These are phyloP conservation scores for Leptinotarsa juncta DNA, from an alignment of 2,888 invertebrate genomes.

Conservation along the genomic window DNA sequence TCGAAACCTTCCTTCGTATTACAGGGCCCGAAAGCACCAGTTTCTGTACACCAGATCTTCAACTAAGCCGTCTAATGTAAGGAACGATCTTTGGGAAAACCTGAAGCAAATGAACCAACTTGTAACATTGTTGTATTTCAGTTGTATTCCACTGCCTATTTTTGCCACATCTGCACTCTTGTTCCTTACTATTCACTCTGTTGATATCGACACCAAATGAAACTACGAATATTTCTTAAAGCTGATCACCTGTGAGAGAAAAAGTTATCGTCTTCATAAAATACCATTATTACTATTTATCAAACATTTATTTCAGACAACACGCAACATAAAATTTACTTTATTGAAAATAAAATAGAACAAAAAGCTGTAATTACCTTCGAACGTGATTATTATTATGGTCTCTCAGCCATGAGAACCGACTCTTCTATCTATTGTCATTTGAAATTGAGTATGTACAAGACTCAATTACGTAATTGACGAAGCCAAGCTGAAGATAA, in stretches of 20 bases:
- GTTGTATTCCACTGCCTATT: too few species aligned
- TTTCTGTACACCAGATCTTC: too few species aligned
- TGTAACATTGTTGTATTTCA: too few species aligned
- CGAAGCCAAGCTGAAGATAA: constrained; percentile 29
- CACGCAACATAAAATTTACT: constrained; percentile 1
- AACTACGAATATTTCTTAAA: background rate
- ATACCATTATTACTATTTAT: background rate
- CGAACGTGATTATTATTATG: constrained; percentile 4
- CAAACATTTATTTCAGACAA: background rate
- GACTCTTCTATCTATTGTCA: constrained; percentile 12
- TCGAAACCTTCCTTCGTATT: too few species aligned
- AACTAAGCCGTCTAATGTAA: too few species aligned
- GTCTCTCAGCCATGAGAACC: constrained; percentile 5
- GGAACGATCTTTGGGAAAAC: too few species aligned
- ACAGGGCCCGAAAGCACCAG: too few species aligned
- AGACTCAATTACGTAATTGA: constrained; percentile 37
- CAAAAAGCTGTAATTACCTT: constrained; percentile 12
- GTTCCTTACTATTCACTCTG: too few species aligned
- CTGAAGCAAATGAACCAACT: too few species aligned
- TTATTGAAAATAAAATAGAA: constrained; percentile 13
- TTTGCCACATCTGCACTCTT: too few species aligned
- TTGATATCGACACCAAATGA: background rate
- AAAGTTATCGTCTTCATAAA: background rate
- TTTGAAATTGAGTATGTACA: constrained; percentile 25
- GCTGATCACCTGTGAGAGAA: background rate